Evolutionary conservation across 2,113 vertebrate genomes (phyloP).

Genomic region (Poecilia latipinna): DNA sequence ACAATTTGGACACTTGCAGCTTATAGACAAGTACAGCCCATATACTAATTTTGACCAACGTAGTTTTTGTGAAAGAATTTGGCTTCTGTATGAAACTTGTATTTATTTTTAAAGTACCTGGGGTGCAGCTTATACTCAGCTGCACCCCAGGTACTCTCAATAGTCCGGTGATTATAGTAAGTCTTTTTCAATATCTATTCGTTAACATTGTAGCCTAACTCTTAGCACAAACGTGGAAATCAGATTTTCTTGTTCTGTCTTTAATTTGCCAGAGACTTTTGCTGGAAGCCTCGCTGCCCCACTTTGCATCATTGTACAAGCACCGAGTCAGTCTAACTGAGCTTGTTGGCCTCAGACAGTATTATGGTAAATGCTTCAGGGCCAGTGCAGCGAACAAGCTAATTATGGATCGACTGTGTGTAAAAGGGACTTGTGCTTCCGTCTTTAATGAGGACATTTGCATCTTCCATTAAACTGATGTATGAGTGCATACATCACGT

Average conservation of each 20-base stretch:
- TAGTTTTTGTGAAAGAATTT: no score
- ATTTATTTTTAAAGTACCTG: no score
- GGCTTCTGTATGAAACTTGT: no score
- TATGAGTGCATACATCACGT: conserved; percentile 72
- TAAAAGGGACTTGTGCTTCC: conserved; percentile 59
- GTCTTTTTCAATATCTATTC: background rate
- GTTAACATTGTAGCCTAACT: background rate
- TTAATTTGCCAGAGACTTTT: conserved; percentile 19
- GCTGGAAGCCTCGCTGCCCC: conserved; percentile 24
- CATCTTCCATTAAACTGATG: conserved; percentile 84
- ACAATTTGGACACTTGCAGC: no score
- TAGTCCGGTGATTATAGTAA: no score
- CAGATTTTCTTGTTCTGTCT: background rate
- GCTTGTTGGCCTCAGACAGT: conserved; percentile 63
- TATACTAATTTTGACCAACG: no score
- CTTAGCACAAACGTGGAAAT: background rate
- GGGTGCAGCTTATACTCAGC: no score
- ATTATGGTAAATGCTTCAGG: conserved; percentile 64
- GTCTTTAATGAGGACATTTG: conserved; percentile 83
- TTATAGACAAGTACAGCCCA: no score
- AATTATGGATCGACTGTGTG: conserved; percentile 69
- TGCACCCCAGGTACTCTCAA: no score
- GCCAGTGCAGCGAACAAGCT: conserved; percentile 67
- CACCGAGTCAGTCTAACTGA: conserved; percentile 39
- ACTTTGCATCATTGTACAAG: conserved; percentile 38